Conservation (phyloP, 2,797 vertebrate species). For the Masticophis lateralis region DNA sequence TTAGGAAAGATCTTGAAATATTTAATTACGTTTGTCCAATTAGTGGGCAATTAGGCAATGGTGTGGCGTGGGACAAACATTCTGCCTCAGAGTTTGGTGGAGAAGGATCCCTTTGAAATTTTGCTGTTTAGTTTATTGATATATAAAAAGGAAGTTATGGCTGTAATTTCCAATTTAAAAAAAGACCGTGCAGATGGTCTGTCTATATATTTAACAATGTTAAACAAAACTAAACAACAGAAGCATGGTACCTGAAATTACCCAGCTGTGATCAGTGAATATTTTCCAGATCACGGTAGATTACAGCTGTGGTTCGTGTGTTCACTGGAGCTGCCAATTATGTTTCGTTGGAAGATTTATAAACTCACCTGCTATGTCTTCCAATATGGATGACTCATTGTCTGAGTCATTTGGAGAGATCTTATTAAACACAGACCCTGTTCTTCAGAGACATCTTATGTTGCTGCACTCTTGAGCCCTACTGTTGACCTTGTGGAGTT, state of each 20-base stretch:
- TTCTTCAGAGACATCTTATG: background rate
- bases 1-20: slow-evolving; percentile 98
- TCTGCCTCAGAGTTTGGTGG: slow-evolving; percentile 76
- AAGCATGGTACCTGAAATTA: slow-evolving; percentile 83
- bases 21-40: slow-evolving; percentile 99
- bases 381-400: slow-evolving; percentile 50
- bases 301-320: slow-evolving; percentile 75
- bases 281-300: slow-evolving; percentile 77
- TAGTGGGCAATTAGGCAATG: slow-evolving; percentile 88
- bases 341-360: slow-evolving; percentile 51
- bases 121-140: slow-evolving; percentile 85
- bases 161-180: slow-evolving; percentile 86
- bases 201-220: slow-evolving; percentile 84
- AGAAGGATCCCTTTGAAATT: slow-evolving; percentile 83
- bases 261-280: slow-evolving; percentile 81
- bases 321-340: slow-evolving; percentile 60
- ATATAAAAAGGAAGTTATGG: slow-evolving; percentile 85
- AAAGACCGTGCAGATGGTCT: slow-evolving; percentile 83
- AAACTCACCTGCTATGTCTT: slow-evolving; percentile 53
- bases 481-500: slow-evolving; percentile 20
- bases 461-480: slow-evolving; percentile 1
- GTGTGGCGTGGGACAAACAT: slow-evolving; percentile 81
- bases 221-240: slow-evolving; percentile 84
- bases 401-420: background rate
- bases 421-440: background rate